These are phyloP conservation scores for Catharus fuscescens DNA, from an alignment of 2,113 vertebrate species.

Conservation along the genomic window DNA sequence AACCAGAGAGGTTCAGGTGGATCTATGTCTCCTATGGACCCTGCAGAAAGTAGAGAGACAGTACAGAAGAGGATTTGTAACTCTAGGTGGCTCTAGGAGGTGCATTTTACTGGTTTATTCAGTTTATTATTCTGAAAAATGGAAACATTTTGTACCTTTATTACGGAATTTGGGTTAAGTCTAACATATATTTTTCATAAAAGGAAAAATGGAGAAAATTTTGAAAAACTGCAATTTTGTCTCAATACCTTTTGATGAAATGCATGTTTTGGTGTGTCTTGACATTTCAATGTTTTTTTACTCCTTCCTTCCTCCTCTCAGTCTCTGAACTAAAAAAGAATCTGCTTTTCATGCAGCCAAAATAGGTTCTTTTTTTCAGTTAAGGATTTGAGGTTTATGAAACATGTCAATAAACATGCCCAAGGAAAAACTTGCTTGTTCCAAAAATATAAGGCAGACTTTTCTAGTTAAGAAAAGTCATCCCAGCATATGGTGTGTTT, in stretches of 20 bases:
- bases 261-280: neutral
- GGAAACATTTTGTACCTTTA: neutral
- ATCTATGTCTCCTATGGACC: neutral
- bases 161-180: neutral
- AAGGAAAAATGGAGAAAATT: neutral
- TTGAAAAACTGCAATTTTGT: neutral
- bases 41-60: neutral
- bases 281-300: neutral
- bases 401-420: conserved; percentile 27
- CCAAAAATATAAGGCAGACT: conserved; percentile 32
- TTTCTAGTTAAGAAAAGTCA: conserved; percentile 28
- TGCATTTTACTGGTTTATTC: neutral
- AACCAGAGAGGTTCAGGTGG: neutral
- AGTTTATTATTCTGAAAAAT: neutral
- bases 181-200: neutral
- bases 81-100: neutral
- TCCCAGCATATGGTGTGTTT: conserved; percentile 48
- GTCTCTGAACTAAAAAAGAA: neutral
- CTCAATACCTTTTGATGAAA: neutral
- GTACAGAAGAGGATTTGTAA: neutral
- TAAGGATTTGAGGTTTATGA: conserved; percentile 17
- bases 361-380: neutral
- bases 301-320: neutral
- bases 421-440: neutral
- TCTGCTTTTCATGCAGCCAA: neutral